Base-by-base conservation (phyloP, 1,140 invertebrate species). In the Papilio helenus region DNA sequence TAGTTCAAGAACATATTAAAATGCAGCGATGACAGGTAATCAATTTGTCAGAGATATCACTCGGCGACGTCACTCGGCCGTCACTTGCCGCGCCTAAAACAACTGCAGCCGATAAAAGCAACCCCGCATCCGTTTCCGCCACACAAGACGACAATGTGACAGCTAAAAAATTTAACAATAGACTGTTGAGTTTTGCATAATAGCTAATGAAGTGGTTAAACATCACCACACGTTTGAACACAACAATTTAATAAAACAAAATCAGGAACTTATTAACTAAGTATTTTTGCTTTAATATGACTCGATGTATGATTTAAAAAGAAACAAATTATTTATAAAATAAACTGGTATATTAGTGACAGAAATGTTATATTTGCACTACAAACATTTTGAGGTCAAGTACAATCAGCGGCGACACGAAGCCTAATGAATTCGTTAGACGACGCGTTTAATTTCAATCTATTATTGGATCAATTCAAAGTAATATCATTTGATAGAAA, bases 61-160 rank as follows among this genome's bases (percentile, higher is more conserved):
- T 81, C 68, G 46, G 76, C 61, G 68, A 72, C 61, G 79, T 82
- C 72, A 81, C 81, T 82, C 79, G 73, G 76, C 26, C 68, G 85
- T 87, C 85, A 87, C 76, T 82, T 73, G 79, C 61, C 84, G 81
- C 74, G 78, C 71, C 74, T 83, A 84, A 86, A 87, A 88, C 84
- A 84, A 87, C 83, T 79, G 79, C 76, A 65, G 79, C 20, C 83
- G 87, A 87, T 88, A 89, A 89, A 88, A 89, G 80, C 78, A 76
- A 58, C 80, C 82, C 81, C 83, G 84, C 89, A 86, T 91, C 90
- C 90, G 89, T 71, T 89, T 90, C 90, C 89, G 83, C 85, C 88
- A 79, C 88, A 86, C 89, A 88, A 88, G 86, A 86, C 82, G 88
- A 79, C 72, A 74, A 51, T 49, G 71, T 23, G 12, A 10, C 26